Evolutionary conservation across 2,888 invertebrate species (phyloP).

Genomic region (Gastracanthus pulcherrimus): DNA sequence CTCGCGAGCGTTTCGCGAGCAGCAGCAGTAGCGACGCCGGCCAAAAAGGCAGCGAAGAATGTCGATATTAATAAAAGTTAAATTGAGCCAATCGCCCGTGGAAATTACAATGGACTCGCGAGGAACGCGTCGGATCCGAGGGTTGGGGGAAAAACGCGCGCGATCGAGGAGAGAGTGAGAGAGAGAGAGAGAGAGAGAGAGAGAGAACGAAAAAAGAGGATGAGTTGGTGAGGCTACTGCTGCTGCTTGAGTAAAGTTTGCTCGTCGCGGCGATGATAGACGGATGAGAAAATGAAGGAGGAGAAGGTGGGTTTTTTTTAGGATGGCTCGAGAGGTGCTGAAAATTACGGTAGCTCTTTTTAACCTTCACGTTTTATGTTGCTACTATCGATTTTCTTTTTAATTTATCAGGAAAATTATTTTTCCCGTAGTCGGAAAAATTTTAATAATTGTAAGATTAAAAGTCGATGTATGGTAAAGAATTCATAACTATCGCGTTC

Average conservation of each 20-base stretch:
- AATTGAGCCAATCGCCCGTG: constrained; percentile 71
- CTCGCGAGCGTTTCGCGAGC: too few species aligned
- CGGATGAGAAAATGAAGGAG: neutral
- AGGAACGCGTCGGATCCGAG: neutral
- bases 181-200: neutral
- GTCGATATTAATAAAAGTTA: constrained; percentile 75
- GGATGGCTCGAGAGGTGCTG: neutral
- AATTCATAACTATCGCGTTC: too few species aligned
- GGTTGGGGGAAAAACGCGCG: constrained; percentile 39
- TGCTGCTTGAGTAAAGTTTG: constrained; percentile 40
- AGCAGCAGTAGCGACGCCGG: neutral
- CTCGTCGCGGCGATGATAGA: constrained; percentile 3
- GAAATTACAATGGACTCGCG: constrained; percentile 66
- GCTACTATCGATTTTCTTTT: neutral
- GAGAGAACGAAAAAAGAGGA: constrained; percentile 30
- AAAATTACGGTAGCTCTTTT: neutral
- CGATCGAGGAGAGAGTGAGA: neutral
- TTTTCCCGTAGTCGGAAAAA: too few species aligned
- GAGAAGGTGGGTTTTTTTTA: neutral
- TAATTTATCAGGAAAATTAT: too few species aligned
- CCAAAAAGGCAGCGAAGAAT: constrained; percentile 64
- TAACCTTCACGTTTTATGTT: neutral
- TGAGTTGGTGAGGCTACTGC: neutral
- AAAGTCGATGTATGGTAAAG: too few species aligned
- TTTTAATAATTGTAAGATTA: too few species aligned